Evolutionary conservation across 1,140 invertebrate genomes (phyloP).

Genomic region (Elymnias hypermnestra): DNA sequence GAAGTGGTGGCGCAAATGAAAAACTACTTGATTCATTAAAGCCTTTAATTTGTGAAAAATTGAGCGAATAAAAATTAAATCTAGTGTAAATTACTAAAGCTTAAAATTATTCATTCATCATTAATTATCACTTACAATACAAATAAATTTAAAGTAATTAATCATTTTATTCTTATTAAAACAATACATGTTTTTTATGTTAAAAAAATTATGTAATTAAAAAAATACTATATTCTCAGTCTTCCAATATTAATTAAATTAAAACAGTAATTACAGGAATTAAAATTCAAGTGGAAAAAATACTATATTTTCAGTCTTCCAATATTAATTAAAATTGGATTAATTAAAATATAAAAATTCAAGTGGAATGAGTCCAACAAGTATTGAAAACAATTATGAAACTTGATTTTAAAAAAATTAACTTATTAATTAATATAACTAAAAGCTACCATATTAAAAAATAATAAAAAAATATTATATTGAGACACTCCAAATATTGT

Average conservation of each 20-base stretch:
- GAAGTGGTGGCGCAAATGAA: too few species aligned
- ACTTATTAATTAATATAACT: constrained; percentile 7
- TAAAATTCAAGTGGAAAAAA: constrained; percentile 8
- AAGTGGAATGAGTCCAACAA: too few species aligned
- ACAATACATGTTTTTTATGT: constrained; percentile 1
- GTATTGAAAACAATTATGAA: too few species aligned
- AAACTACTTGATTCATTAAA: constrained; percentile 36
- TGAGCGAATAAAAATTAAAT: constrained; percentile 61
- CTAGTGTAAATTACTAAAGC: constrained; percentile 24
- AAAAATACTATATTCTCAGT: constrained; percentile 33
- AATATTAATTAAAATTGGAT: not conserved
- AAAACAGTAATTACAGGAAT: constrained; percentile 17
- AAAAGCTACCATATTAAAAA: constrained; percentile 3
- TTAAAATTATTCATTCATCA: constrained; percentile 15
- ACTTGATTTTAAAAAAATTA: too few species aligned
- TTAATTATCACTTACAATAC: constrained; percentile 12
- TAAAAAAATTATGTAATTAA: constrained; percentile 14
- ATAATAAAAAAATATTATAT: too few species aligned
- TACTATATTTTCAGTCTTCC: too few species aligned
- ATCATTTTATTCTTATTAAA: constrained; percentile 17
- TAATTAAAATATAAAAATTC: too few species aligned
- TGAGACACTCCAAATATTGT: too few species aligned
- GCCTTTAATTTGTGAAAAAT: constrained; percentile 65
- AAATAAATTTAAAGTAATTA: constrained; percentile 16
- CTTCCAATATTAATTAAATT: constrained; percentile 28